These are phyloP conservation scores for Anthophora plumipes DNA, from an alignment of 2,888 invertebrate genomes.

Conservation along the genomic window DNA sequence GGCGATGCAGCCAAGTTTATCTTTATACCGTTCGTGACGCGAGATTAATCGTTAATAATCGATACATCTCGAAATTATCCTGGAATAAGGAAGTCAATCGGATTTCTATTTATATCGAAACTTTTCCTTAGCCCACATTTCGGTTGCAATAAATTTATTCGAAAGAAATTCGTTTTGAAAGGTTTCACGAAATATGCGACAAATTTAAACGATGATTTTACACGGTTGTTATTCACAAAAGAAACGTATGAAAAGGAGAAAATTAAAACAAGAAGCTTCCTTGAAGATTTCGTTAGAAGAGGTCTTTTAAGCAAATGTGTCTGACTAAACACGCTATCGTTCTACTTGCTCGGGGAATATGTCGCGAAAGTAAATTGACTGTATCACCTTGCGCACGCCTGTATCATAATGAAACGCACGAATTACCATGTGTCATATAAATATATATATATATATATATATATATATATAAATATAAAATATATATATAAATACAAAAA, in stretches of 20 bases:
- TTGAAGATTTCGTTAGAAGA: neutral
- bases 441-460: conserved; percentile 47
- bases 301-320: neutral
- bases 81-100: neutral
- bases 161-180: no score
- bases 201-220: neutral
- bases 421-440: conserved; percentile 72
- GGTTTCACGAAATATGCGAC: neutral
- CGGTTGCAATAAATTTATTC: neutral
- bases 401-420: conserved; percentile 74
- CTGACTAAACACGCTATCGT: conserved; percentile 7
- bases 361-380: conserved; percentile 63
- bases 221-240: neutral
- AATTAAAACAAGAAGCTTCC: neutral
- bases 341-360: neutral
- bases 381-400: conserved; percentile 71
- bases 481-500: conserved; percentile 42
- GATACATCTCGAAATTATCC: neutral
- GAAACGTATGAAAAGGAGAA: neutral
- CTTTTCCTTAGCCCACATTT: neutral
- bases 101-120: neutral
- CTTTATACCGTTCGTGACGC: conserved; percentile 16
- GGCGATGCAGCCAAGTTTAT: conserved; percentile 73
- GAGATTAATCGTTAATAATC: neutral
- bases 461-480: conserved; percentile 45